Evolutionary conservation across 1,140 invertebrate genomes (phyloP).

Genomic region (Chionoecetes opilio): DNA sequence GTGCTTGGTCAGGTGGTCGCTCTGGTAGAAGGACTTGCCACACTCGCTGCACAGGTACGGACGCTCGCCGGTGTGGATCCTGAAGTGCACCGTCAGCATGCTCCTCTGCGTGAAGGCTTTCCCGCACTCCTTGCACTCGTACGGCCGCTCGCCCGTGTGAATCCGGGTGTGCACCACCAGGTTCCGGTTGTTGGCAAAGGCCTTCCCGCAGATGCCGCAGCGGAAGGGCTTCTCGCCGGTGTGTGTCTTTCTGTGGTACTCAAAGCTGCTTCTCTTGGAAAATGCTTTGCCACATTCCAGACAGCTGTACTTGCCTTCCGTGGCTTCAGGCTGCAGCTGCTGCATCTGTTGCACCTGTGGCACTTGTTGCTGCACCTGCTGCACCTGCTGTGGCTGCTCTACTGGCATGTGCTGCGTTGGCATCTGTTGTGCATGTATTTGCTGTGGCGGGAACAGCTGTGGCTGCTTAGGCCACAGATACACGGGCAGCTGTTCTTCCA

Average conservation of each 20-base stretch:
- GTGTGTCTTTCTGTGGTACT: conserved; percentile 85
- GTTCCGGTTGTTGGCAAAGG: conserved; percentile 83
- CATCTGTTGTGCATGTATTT: conserved; percentile 63
- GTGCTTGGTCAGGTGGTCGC: conserved; percentile 82
- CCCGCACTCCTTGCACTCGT: conserved; percentile 83
- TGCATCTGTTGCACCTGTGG: conserved; percentile 64
- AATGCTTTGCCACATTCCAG: conserved; percentile 83
- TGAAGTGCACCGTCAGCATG: conserved; percentile 90
- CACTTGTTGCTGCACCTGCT: conserved; percentile 41
- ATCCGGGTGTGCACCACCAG: conserved; percentile 87
- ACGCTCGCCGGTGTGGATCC: conserved; percentile 94
- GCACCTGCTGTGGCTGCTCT: conserved; percentile 65
- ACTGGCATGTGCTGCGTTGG: conserved; percentile 54
- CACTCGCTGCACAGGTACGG: conserved; percentile 89
- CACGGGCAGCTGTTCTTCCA: conserved; percentile 72
- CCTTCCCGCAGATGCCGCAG: conserved; percentile 83
- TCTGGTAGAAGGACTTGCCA: conserved; percentile 75
- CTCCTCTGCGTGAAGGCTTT: conserved; percentile 87
- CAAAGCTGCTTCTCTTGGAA: conserved; percentile 74
- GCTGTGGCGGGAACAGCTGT: conserved; percentile 65
- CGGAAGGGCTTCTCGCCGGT: conserved; percentile 83
- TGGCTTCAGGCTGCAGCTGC: conserved; percentile 49
- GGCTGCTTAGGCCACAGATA: conserved; percentile 76
- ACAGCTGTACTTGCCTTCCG: conserved; percentile 66
- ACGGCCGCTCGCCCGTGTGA: conserved; percentile 85